Conservation (phyloP, 2,113 vertebrate genomes). For the Callaeas wilsoni region DNA sequence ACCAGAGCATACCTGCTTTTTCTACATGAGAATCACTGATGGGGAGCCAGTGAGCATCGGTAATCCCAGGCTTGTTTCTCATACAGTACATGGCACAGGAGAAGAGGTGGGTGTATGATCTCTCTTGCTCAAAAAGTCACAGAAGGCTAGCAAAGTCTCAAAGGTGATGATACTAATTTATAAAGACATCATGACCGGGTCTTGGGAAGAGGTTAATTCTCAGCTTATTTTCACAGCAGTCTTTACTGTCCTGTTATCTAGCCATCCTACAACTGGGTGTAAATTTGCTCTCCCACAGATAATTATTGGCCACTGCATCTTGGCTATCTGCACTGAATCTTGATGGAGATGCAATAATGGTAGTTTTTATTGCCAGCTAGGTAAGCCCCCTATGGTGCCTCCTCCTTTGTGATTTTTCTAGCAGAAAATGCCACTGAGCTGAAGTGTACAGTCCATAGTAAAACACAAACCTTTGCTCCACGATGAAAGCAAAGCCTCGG, state of each 20-base stretch:
- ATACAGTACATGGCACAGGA: neutral
- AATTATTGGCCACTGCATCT: neutral
- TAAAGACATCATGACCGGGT: fast-evolving
- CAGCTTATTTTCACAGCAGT: neutral
- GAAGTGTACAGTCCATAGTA: neutral
- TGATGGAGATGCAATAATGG: neutral
- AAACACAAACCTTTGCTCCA: neutral
- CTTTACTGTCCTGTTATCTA: neutral
- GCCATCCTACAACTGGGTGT: neutral
- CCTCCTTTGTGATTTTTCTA: neutral
- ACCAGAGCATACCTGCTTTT: neutral
- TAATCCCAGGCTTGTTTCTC: neutral
- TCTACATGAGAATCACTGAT: neutral
- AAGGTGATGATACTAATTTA: neutral
- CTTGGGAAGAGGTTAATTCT: neutral
- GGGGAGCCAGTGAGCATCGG: neutral
- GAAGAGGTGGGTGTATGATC: neutral
- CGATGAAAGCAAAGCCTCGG: neutral
- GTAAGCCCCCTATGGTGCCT: neutral
- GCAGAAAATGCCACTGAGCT: neutral
- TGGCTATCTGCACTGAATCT: neutral
- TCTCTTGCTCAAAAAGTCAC: neutral
- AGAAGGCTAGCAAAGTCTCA: neutral
- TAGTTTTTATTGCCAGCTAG: neutral
- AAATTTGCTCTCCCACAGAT: neutral